Percentiles rank a stretch among this genome's conserved stretches.
Conservation (phyloP, 2,797 vertebrate genomes). For the Centropyge bicolor region DNA sequence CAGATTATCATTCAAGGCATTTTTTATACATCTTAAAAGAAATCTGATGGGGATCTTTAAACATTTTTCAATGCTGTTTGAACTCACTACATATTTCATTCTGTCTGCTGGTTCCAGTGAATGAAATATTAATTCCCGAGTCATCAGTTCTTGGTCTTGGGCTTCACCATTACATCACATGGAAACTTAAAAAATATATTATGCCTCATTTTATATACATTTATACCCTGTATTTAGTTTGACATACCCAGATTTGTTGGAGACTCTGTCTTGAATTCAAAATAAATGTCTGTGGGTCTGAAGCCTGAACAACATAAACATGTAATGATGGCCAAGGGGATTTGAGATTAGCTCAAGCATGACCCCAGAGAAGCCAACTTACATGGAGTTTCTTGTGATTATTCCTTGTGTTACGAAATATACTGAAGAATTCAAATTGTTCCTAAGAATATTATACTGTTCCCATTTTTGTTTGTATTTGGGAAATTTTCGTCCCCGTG, state of each 20-base stretch:
- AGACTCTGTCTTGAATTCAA: conserved; percentile 31
- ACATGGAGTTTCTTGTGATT: background rate
- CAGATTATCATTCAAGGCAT: background rate
- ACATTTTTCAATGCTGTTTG: background rate
- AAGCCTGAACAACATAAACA: conserved; percentile 24
- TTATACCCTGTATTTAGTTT: background rate
- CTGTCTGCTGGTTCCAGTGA: background rate
- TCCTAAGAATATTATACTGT: background rate
- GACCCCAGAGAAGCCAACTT: conserved; percentile 13
- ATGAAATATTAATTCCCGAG: background rate
- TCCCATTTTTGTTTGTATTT: background rate
- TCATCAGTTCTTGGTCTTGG: background rate
- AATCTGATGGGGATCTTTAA: background rate
- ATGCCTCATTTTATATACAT: conserved; percentile 12
- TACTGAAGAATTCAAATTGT: background rate
- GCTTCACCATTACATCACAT: conserved; percentile 8
- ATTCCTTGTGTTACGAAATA: background rate
- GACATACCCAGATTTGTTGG: background rate
- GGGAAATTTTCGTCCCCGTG: too few species aligned
- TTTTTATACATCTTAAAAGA: background rate
- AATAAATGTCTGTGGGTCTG: conserved; percentile 27
- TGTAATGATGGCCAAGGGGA: conserved; percentile 3
- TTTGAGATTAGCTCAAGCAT: background rate
- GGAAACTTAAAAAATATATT: background rate
- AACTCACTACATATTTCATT: conserved; percentile 1